Conservation (phyloP, 2,113 vertebrate genomes). For the Actenoides hombroni region DNA sequence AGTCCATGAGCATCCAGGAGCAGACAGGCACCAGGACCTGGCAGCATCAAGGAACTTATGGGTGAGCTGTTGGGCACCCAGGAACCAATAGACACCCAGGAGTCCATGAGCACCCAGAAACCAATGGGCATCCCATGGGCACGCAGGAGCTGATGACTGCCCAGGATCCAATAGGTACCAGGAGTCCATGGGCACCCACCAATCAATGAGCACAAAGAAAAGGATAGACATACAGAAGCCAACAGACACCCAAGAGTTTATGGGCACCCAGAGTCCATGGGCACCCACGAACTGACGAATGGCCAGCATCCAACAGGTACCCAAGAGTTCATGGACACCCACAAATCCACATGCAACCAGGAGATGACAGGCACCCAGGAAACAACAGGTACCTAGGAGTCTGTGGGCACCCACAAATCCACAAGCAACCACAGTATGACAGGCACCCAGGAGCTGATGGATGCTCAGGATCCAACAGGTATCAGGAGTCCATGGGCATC, state of each 20-base stretch:
- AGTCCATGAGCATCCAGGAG: not conserved
- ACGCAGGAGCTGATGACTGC: not conserved
- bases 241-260: not conserved
- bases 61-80: accelerated
- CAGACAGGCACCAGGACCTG: not conserved
- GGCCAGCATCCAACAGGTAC: not conserved
- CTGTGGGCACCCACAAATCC: too few relatives aligned
- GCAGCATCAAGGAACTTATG: not conserved
- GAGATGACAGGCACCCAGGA: not conserved
- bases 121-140: not conserved
- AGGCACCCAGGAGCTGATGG: not conserved
- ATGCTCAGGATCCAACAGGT: not conserved
- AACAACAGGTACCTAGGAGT: too few relatives aligned
- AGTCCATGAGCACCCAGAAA: not conserved
- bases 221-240: too few relatives aligned
- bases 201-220: too few relatives aligned
- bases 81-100: not conserved
- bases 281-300: not conserved
- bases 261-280: not conserved
- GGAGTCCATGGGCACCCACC: not conserved
- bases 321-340: not conserved
- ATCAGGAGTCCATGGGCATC: not conserved
- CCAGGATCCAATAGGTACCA: too few relatives aligned
- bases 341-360: not conserved
- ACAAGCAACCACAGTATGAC: too few relatives aligned